Evolutionary conservation across 2,888 invertebrate genomes (phyloP).

Genomic region (Sinhomidia bicolor): DNA sequence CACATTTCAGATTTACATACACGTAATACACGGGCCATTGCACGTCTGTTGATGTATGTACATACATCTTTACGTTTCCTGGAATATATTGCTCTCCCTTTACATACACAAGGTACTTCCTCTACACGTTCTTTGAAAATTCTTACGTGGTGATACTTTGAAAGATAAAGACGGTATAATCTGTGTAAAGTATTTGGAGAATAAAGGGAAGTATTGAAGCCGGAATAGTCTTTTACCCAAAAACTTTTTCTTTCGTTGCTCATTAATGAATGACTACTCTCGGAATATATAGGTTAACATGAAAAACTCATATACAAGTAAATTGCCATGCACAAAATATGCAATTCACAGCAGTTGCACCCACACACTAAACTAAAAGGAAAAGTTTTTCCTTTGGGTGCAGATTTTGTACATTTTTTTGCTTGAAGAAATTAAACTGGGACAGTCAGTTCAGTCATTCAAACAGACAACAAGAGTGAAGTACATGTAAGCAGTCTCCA

Average conservation of each 20-base stretch:
- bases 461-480: conserved; percentile 22
- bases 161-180: conserved; percentile 32
- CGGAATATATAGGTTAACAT: conserved; percentile 53
- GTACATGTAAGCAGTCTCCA: too few relatives aligned
- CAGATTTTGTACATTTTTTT: conserved; percentile 46
- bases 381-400: conserved; percentile 55
- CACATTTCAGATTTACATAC: background rate
- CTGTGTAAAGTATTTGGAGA: background rate
- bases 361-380: conserved; percentile 38
- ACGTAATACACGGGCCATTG: background rate
- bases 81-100: background rate
- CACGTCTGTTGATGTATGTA: background rate
- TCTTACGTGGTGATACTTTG: background rate
- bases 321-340: background rate
- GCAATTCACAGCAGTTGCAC: conserved; percentile 10
- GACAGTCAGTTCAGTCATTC: conserved; percentile 64
- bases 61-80: background rate
- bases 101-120: background rate
- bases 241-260: background rate
- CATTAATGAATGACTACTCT: conserved; percentile 34
- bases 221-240: background rate
- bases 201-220: background rate
- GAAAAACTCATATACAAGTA: background rate
- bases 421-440: conserved; percentile 63
- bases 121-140: conserved; percentile 4